These are phyloP conservation scores for Homarus americanus DNA, from an alignment of 1,140 invertebrate species.

Conservation along the genomic window DNA sequence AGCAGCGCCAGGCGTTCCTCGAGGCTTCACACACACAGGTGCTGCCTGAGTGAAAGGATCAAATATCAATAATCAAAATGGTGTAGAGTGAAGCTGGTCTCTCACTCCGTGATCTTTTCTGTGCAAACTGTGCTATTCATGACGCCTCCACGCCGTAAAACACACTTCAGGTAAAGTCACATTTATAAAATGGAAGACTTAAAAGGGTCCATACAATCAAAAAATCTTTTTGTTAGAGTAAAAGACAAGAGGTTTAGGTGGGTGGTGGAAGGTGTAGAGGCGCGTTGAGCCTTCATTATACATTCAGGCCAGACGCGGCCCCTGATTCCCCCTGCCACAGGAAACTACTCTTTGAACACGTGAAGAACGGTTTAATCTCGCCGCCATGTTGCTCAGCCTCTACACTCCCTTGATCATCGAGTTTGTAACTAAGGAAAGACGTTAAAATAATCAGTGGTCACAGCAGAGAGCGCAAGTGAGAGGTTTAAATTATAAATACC, in stretches of 20 bases:
- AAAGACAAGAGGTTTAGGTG: slow-evolving; percentile 16
- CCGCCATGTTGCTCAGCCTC: neutral
- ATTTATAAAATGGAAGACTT: too few relatives aligned
- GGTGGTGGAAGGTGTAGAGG: slow-evolving; percentile 13
- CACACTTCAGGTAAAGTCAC: too few relatives aligned
- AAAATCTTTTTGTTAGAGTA: slow-evolving; percentile 1
- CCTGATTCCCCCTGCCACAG: slow-evolving; percentile 59
- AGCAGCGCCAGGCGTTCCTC: neutral
- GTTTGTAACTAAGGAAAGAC: neutral
- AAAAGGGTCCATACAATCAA: neutral
- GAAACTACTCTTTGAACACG: slow-evolving; percentile 64
- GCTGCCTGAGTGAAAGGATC: neutral
- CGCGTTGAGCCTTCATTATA: slow-evolving; percentile 48
- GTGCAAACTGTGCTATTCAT: too few relatives aligned
- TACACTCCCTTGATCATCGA: neutral
- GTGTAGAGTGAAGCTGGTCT: too few relatives aligned
- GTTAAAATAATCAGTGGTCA: neutral
- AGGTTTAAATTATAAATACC: neutral
- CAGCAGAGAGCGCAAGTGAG: neutral
- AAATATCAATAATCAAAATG: neutral
- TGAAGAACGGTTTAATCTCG: slow-evolving; percentile 56
- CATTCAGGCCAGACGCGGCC: slow-evolving; percentile 56
- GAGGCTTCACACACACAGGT: neutral
- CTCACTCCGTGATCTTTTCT: too few relatives aligned
- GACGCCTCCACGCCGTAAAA: too few relatives aligned